Percentiles rank a stretch among this genome's conserved stretches.
phyloP scores from a whole-genome alignment of 2,113 vertebrate genomes.

The Otis tarda region DNA sequence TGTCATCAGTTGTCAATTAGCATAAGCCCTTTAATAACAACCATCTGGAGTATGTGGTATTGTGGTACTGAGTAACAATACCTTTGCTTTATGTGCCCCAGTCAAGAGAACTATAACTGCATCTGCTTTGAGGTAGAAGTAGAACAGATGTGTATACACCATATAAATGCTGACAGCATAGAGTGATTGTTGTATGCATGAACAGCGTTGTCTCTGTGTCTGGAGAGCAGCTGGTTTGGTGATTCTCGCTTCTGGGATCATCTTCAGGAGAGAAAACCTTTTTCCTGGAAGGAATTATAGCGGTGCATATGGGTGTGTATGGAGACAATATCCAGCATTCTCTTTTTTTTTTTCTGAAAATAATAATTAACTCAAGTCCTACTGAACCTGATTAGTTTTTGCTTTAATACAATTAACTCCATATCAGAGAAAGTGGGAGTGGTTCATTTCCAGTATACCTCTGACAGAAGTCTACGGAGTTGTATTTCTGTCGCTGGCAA shows the following conservation, averaged over 20 bases:
- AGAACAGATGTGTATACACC: background rate
- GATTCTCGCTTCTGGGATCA: background rate
- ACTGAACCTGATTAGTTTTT: background rate
- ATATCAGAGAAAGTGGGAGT: background rate
- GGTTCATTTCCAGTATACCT: background rate
- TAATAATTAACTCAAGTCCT: background rate
- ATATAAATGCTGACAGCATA: background rate
- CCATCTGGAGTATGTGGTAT: background rate
- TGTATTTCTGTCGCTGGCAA: background rate
- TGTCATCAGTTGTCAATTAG: background rate
- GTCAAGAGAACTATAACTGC: background rate
- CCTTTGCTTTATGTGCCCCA: background rate
- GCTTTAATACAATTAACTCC: background rate
- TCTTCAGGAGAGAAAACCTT: background rate
- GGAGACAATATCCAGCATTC: background rate
- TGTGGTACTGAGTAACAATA: background rate
- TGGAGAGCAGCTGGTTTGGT: background rate
- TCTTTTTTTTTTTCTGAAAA: background rate
- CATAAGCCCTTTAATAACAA: background rate
- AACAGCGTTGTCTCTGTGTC: background rate
- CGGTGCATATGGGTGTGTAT: rapidly evolving
- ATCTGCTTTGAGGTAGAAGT: background rate
- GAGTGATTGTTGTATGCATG: rapidly evolving
- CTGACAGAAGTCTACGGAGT: background rate
- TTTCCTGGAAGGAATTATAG: background rate